Evolutionary conservation across 2,113 vertebrate species (phyloP).

Genomic region (Petroica traversi): DNA sequence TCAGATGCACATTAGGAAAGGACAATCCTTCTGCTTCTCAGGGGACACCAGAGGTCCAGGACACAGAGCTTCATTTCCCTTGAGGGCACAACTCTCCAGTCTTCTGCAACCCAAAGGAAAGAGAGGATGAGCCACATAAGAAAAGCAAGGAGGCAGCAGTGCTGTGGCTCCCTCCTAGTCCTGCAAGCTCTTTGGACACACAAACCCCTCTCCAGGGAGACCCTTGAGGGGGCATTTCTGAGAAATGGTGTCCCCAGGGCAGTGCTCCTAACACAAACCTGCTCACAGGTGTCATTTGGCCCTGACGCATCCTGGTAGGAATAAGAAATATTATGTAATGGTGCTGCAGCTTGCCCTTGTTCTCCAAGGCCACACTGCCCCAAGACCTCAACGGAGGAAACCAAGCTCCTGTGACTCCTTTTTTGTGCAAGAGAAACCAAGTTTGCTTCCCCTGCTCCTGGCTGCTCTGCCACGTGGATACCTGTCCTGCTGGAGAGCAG

Average conservation of each 20-base stretch:
- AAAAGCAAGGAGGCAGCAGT: not conserved
- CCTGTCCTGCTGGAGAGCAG: not conserved
- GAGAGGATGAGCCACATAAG: not conserved
- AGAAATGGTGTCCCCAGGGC: not conserved
- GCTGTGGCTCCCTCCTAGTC: rapidly evolving
- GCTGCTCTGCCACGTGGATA: not conserved
- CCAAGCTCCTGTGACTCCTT: not conserved
- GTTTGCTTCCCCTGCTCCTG: not conserved
- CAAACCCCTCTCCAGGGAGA: not conserved
- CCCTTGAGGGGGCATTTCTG: not conserved
- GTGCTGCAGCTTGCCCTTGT: not conserved
- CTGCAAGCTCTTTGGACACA: rapidly evolving
- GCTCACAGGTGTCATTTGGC: not conserved
- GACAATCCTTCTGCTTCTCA: not conserved
- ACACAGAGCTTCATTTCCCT: not conserved
- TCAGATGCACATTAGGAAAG: rapidly evolving
- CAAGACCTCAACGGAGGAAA: not conserved
- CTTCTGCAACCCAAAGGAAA: not conserved
- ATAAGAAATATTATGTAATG: not conserved
- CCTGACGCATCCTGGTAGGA: rapidly evolving
- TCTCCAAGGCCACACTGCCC: not conserved
- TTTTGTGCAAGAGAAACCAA: not conserved
- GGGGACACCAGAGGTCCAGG: not conserved
- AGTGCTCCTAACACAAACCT: not conserved
- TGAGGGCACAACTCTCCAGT: rapidly evolving